Evolutionary conservation across 1,140 invertebrate species (phyloP), one percentile per base, ranked within the genome.

Genomic region (Heterodera carotae): DNA sequence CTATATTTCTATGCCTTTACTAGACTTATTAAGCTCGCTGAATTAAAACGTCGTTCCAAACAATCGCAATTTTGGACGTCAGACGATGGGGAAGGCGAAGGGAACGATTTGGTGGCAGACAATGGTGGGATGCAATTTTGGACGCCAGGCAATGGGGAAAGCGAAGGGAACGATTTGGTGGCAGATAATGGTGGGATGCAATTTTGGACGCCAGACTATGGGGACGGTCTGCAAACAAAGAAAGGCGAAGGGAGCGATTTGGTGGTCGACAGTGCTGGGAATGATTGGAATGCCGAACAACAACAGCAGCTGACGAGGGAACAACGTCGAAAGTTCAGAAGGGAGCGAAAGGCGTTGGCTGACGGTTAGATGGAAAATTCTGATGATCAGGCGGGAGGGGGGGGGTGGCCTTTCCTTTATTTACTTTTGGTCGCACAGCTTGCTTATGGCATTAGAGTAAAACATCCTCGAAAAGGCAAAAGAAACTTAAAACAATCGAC

Each of bases 21-120:
- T 64, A 27, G 4, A 36, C 29, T 0, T n/a, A 39, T 82, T 82
- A 36, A 82, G 82, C 64, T 83, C 22, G 56, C 82, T 12, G 76
- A 84, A 34, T 68, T 85, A 27, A 78, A 83, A 72, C 62, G 62
- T 36, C 80, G 48, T 36, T 70, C 82, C n/a, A 80, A 84, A 36
- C 64, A 53, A 60, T 84, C 82, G 0, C 75, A 83, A 66, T 76
- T 67, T 33, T 59, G 80, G 81, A 86, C 80, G 83, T 83, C 77
- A 12, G 39, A 43, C 86, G 89, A 87, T 77, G 69, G 84, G 84
- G 85, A 78, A 6, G 82, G 86, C 81, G 67, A 78, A 84, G 81
- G 69, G 80, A 84, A 79, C 82, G 84, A 39, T 88, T 89, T 81
- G 86, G 88, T 78, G 89, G n/a, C n/a, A n/a, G n/a, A n/a, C n/a